phyloP scores from a whole-genome alignment of 2,888 invertebrate species.

The Drosophila multiciliata region DNA sequence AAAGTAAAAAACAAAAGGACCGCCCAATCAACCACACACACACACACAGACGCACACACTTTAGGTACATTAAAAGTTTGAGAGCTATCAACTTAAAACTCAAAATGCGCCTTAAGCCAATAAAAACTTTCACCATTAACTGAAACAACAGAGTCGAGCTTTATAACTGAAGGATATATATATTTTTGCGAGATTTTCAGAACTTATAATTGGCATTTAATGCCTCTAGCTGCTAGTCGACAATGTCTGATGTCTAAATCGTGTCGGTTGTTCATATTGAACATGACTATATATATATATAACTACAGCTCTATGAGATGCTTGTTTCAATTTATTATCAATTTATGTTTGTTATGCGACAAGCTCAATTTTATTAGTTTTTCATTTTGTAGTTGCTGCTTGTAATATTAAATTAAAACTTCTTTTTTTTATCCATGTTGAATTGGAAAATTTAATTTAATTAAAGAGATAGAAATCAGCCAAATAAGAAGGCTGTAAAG shows the following conservation, averaged over 20 bases:
- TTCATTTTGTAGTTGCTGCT: no score
- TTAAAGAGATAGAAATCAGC: no score
- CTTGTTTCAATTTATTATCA: not conserved
- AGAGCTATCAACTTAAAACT: conserved; percentile 67
- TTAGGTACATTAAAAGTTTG: conserved; percentile 53
- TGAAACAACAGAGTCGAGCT: no score
- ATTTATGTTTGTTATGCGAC: not conserved
- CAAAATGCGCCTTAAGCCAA: conserved; percentile 60
- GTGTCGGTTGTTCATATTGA: not conserved
- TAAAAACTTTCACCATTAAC: conserved; percentile 58
- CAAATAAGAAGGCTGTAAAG: no score
- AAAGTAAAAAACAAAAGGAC: not conserved
- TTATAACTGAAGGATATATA: not conserved
- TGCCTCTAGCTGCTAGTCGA: not conserved
- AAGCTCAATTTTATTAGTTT: no score
- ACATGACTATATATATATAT: not conserved
- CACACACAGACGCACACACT: conserved; percentile 3
- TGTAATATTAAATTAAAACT: no score
- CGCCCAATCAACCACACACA: not conserved
- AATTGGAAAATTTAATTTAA: no score
- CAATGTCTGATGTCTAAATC: not conserved
- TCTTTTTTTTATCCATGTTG: no score
- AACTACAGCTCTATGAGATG: not conserved
- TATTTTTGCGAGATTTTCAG: not conserved
- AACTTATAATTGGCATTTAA: not conserved